Base-by-base conservation (phyloP, 2,888 invertebrate species). In the Perithous albicinctus region DNA sequence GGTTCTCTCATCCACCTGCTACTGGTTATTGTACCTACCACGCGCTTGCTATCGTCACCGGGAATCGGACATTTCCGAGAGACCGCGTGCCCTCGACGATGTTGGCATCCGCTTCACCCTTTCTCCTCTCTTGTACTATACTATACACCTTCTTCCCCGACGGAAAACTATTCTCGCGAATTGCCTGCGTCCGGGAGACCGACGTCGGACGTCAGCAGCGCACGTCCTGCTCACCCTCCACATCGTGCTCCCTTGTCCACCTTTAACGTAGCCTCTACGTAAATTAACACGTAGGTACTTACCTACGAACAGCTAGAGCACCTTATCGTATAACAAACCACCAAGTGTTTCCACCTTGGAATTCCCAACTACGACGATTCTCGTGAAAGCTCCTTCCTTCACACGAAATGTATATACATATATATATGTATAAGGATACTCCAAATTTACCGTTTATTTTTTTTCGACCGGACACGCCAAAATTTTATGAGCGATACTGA, bases 111-210 rank as follows among this genome's bases (percentile, higher is more conserved):
- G 18, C 43, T 12, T 48, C 48, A 48, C 72, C 29, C 41, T 46
- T 59, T 46, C 56, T 29, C 12, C 43, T 26, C 29, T 7, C 12
- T 32, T 7, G 20, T 12, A 18, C 69, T 29, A 29, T 46, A 26
- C 23, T 29, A 29, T 46, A 26, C 23, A 32, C 23, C 51, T 51
- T 10, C 73, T 73, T 15, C 51, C 73, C 63, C 56, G 43, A 61
- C 66, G 69, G 76, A 80, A 80, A 78, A 66, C 73, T 67, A 61
- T 67, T 63, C 51, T 32, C 61, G 41, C 51, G 54, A 73, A 73
- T 81, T 73, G 61, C 56, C 56, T 29, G 26, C 48, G 64, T 75
- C 64, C 80, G 56, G 72, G 20, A 46, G 61, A 41, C 41, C 56
- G 69, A 48, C 46, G 46, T 56, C 64, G 41, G 77, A 51, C 77